Conservation (phyloP, 2,888 invertebrate species). For the Gisinianus flammeolus region DNA sequence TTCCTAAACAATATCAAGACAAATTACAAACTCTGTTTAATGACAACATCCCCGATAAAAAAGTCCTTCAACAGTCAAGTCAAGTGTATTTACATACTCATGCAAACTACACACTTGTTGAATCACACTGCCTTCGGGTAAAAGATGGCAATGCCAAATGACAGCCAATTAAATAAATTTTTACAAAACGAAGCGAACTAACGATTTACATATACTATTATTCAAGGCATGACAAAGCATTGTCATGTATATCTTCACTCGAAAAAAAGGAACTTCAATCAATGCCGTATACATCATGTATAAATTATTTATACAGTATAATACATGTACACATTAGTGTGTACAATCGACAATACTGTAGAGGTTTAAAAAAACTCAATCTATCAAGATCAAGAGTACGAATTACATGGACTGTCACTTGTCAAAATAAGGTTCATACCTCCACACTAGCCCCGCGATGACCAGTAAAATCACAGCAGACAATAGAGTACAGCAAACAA, state of each 20-base stretch:
- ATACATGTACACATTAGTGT: too few relatives aligned
- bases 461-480: constrained; percentile 58
- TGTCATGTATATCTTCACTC: not conserved
- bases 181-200: not conserved
- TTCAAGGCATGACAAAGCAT: not conserved
- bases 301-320: not conserved
- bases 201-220: too few relatives aligned
- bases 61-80: not conserved
- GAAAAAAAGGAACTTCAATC: not conserved
- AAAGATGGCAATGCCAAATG: constrained; percentile 24
- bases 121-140: constrained; percentile 14
- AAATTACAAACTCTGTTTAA: constrained; percentile 20
- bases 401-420: not conserved
- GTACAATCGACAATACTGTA: too few relatives aligned
- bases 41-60: not conserved
- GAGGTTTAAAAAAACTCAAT: too few relatives aligned
- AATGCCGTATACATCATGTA: not conserved
- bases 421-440: constrained; percentile 46
- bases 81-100: not conserved
- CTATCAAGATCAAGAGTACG: too few relatives aligned
- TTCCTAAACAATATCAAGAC: constrained; percentile 49
- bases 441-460: constrained; percentile 58
- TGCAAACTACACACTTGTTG: not conserved
- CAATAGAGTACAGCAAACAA: constrained; percentile 57
- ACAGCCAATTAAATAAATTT: constrained; percentile 24